A percentile compares a stretch with the other conserved stretches of the same genome.
phyloP scores from a whole-genome alignment of 2,797 vertebrate genomes.

The Smutsia temminckii region DNA sequence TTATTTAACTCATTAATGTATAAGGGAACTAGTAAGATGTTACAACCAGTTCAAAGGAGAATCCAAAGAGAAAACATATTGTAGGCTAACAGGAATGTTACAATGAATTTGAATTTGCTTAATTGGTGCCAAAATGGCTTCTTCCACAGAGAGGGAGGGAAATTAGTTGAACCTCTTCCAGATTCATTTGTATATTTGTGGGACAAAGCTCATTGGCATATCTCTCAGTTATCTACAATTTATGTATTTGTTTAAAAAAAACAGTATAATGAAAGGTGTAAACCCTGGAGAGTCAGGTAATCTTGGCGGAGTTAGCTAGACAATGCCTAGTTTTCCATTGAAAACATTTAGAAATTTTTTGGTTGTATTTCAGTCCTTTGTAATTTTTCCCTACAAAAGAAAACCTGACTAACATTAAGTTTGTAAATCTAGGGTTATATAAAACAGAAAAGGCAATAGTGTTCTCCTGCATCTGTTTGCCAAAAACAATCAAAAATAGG shows the following conservation, averaged over 20 bases:
- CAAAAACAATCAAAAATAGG: conserved; percentile 69
- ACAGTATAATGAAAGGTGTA: neutral
- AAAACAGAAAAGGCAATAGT: conserved; percentile 62
- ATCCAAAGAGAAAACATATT: neutral
- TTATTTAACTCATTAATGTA: conserved; percentile 32
- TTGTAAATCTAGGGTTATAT: conserved; percentile 57
- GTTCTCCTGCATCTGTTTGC: conserved; percentile 61
- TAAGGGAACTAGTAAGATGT: neutral
- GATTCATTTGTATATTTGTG: conserved; percentile 4
- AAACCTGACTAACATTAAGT: conserved; percentile 41
- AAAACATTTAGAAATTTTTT: neutral
- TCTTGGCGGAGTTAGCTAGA: neutral
- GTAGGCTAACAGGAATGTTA: neutral
- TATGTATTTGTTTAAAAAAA: neutral
- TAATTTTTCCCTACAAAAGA: conserved; percentile 41
- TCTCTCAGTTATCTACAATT: neutral
- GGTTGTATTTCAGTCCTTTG: neutral
- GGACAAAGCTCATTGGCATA: neutral
- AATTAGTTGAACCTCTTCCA: neutral
- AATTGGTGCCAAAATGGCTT: conserved; percentile 21
- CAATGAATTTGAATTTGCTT: conserved; percentile 38
- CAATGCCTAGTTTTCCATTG: neutral
- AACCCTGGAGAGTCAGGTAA: neutral
- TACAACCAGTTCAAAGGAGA: neutral
- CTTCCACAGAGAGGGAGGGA: neutral